Base-by-base conservation (phyloP, 2,113 vertebrate species). In the Chrysemys picta region DNA sequence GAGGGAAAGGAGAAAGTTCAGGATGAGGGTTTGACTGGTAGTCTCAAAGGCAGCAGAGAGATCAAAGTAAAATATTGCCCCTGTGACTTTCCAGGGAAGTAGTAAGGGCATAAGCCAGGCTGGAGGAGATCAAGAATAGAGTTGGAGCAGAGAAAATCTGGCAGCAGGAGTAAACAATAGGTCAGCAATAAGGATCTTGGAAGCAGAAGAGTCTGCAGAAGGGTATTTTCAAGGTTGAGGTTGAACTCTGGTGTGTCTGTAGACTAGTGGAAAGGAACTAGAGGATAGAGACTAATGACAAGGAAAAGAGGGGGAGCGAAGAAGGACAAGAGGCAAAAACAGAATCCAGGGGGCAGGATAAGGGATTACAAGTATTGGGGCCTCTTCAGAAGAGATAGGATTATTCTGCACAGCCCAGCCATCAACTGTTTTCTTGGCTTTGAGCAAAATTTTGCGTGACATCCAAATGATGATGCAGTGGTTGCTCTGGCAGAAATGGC, bases 401-500 rank as follows among this genome's bases (percentile, higher is more conserved):
- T 19, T 82, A 31, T 84, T 92, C 90, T 94, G 65, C 84, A 45
- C 35, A 79, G 81, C 31, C 72, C 90, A 72, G 78, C 52, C 62
- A 54, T 53, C 50, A 84, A 24, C 0, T 10, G 42, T 92, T 89
- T 94, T 82, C 56, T 0, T 13, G 82, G 6, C 59, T 93, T 85
- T 91, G 82, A 90, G 89, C 72, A 85, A 86, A 72, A 89, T 22
- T 12, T 83, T 83, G 19, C 25, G 5, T 94, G 93, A 85, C 90
- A 83, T 91, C 91, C 72, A 91, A 1, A 13, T 96, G 89, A 87
- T 87, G 93, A 85, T 49, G 27, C 47, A 49, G 78, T 80, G 53
- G 2, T 96, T 96, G 94, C 49, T 83, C 85, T 91, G 85, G 91
- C 86, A 97, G 90, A 50, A 91, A 88, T 79, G 49, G 52, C 80